phyloP scores from a whole-genome alignment of 2,888 invertebrate genomes.

The Melanostoma mellinum region DNA sequence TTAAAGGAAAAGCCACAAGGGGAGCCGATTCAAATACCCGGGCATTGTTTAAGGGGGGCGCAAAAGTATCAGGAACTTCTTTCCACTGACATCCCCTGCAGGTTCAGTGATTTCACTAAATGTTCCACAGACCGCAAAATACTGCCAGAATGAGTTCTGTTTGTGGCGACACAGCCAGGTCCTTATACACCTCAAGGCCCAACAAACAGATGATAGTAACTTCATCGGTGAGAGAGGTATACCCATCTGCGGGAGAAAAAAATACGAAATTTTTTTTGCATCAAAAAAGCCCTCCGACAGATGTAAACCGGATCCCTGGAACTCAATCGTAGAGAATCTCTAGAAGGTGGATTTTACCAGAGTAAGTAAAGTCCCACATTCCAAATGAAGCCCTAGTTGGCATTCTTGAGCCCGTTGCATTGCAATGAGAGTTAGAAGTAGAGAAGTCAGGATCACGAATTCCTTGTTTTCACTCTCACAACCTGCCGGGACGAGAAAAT shows the following conservation, averaged over 20 bases:
- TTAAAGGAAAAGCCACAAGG: not conserved
- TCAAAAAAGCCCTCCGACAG: slow-evolving; percentile 25
- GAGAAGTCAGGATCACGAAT: too few relatives aligned
- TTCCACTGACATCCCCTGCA: slow-evolving; percentile 12
- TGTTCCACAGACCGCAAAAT: slow-evolving; percentile 55
- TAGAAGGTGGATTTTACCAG: slow-evolving; percentile 15
- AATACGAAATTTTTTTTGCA: slow-evolving; percentile 30
- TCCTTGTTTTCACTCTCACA: too few relatives aligned
- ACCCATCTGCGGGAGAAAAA: slow-evolving; percentile 9
- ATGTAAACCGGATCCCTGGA: slow-evolving; percentile 46
- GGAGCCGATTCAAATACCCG: not conserved
- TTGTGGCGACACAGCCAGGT: slow-evolving; percentile 28
- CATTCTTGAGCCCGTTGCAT: too few relatives aligned
- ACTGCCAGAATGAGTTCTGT: slow-evolving; percentile 35
- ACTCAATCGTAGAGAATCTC: slow-evolving; percentile 33
- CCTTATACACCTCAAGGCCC: slow-evolving; percentile 27
- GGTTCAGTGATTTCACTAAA: slow-evolving; percentile 57
- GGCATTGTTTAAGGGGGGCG: slow-evolving; percentile 9
- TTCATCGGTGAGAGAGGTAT: slow-evolving; percentile 46
- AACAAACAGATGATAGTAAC: slow-evolving; percentile 56
- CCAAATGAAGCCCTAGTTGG: too few relatives aligned
- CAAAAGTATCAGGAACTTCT: not conserved
- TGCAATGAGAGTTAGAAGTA: too few relatives aligned
- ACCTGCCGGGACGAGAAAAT: too few relatives aligned
- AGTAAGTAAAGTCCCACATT: too few relatives aligned